Percentiles rank a stretch among this genome's conserved stretches.
Conservation (phyloP, 2,888 invertebrate species). For the Lithophane semibrunnea region DNA sequence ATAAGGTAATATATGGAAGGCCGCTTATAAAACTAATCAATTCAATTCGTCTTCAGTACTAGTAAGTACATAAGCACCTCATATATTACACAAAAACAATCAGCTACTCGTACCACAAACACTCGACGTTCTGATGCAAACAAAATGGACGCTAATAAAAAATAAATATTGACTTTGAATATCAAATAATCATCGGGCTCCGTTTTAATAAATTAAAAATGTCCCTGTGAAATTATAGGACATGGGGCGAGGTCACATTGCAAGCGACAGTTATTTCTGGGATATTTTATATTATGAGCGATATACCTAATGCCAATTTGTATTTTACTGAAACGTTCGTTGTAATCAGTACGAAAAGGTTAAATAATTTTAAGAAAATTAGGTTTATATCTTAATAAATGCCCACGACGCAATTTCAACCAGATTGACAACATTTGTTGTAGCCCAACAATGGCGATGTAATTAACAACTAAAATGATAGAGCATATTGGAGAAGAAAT, state of each 20-base stretch:
- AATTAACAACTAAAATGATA: neutral
- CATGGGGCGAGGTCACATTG: slow-evolving; percentile 66
- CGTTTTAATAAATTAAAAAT: slow-evolving; percentile 86
- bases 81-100: slow-evolving; percentile 45
- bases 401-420: too few relatives aligned
- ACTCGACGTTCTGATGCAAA: slow-evolving; percentile 64
- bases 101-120: slow-evolving; percentile 31
- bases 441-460: neutral
- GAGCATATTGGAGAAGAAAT: neutral
- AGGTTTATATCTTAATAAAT: too few relatives aligned
- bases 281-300: neutral
- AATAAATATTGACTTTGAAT: slow-evolving; percentile 84
- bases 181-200: slow-evolving; percentile 80
- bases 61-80: slow-evolving; percentile 11
- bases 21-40: slow-evolving; percentile 31
- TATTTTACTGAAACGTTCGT: neutral
- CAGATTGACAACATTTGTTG: neutral
- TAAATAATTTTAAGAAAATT: too few relatives aligned
- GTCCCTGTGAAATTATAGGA: slow-evolving; percentile 78
- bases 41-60: slow-evolving; percentile 6
- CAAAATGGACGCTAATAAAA: slow-evolving; percentile 79
- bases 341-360: too few relatives aligned
- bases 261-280: slow-evolving; percentile 24
- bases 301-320: neutral
- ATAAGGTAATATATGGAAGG: slow-evolving; percentile 9